Percentiles rank a stretch among this genome's conserved stretches.
These are phyloP conservation scores for Hucho hucho DNA, from an alignment of 2,113 vertebrate genomes.

Conservation along the genomic window DNA sequence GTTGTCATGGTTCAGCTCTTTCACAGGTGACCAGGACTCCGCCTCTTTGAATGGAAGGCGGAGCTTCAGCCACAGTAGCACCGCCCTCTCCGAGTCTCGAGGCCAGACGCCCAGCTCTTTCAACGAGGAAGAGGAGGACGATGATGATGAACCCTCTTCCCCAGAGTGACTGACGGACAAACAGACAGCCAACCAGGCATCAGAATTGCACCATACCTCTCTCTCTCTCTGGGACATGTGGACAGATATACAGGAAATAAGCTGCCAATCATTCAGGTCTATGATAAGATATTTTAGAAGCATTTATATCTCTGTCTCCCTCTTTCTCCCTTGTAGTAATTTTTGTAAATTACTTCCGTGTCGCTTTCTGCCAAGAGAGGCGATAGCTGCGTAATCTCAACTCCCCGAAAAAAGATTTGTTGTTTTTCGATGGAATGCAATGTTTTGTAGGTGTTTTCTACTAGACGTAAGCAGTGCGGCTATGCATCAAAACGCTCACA, in stretches of 20 bases:
- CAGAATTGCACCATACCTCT: background rate
- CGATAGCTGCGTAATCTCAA: background rate
- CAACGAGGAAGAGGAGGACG: slow-evolving; percentile 79
- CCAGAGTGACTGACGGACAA: slow-evolving; percentile 75
- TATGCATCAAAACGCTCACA: background rate
- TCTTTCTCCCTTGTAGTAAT: background rate
- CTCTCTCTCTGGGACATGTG: background rate
- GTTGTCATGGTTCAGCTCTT: slow-evolving; percentile 63
- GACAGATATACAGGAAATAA: slow-evolving; percentile 36
- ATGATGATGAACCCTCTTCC: slow-evolving; percentile 81
- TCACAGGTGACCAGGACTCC: slow-evolving; percentile 71
- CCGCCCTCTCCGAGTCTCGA: slow-evolving; percentile 75
- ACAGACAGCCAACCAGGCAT: background rate
- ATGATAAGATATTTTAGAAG: slow-evolving; percentile 28
- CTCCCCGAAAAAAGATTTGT: background rate
- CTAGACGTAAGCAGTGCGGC: background rate
- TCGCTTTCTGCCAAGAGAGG: slow-evolving; percentile 8
- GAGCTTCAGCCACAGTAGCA: slow-evolving; percentile 77
- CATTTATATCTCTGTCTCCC: slow-evolving; percentile 14
- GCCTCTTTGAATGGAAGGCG: slow-evolving; percentile 65
- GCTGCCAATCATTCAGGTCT: slow-evolving; percentile 39
- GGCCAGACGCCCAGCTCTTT: slow-evolving; percentile 84
- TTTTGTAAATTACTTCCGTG: background rate
- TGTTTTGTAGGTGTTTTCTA: background rate
- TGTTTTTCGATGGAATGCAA: slow-evolving; percentile 1